phyloP scores from a whole-genome alignment of 2,888 invertebrate species.

The Pheosia gnoma region DNA sequence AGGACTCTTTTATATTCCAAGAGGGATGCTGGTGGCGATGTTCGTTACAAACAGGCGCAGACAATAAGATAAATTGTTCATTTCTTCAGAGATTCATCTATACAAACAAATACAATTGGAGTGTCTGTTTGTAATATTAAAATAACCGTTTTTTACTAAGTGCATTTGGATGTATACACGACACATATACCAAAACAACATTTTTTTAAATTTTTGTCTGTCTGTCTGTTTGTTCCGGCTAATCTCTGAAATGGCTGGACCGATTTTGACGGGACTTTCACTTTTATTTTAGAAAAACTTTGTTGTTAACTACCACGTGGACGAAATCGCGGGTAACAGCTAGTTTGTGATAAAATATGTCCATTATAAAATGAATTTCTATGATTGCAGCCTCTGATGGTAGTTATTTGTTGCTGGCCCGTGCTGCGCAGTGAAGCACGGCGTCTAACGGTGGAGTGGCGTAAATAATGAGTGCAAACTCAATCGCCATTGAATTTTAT shows the following conservation, averaged over 20 bases:
- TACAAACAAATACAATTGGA: too few relatives aligned
- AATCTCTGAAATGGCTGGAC: too few relatives aligned
- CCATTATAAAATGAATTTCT: slow-evolving; percentile 38
- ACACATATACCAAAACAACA: too few relatives aligned
- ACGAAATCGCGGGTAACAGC: too few relatives aligned
- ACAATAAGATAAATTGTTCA: slow-evolving; percentile 27
- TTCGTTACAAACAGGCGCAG: slow-evolving; percentile 25
- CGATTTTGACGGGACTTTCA: too few relatives aligned
- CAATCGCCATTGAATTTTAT: slow-evolving; percentile 15
- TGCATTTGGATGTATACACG: too few relatives aligned
- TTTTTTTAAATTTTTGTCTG: too few relatives aligned
- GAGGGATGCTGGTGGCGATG: slow-evolving; percentile 32
- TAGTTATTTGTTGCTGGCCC: slow-evolving; percentile 35
- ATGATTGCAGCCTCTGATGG: slow-evolving; percentile 29
- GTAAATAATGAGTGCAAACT: slow-evolving; percentile 39
- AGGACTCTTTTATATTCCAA: slow-evolving; percentile 32
- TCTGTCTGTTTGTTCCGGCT: too few relatives aligned
- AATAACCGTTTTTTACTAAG: too few relatives aligned
- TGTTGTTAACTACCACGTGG: too few relatives aligned
- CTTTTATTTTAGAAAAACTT: too few relatives aligned
- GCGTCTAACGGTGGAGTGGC: slow-evolving; percentile 39
- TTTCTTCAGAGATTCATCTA: slow-evolving; percentile 28
- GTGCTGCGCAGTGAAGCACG: slow-evolving; percentile 38
- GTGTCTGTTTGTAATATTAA: too few relatives aligned
- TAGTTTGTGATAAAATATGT: slow-evolving; percentile 28